Evolutionary conservation across 2,113 vertebrate species (phyloP), one percentile per base, ranked within the genome.

Genomic region (Poicephalus meyeri): DNA sequence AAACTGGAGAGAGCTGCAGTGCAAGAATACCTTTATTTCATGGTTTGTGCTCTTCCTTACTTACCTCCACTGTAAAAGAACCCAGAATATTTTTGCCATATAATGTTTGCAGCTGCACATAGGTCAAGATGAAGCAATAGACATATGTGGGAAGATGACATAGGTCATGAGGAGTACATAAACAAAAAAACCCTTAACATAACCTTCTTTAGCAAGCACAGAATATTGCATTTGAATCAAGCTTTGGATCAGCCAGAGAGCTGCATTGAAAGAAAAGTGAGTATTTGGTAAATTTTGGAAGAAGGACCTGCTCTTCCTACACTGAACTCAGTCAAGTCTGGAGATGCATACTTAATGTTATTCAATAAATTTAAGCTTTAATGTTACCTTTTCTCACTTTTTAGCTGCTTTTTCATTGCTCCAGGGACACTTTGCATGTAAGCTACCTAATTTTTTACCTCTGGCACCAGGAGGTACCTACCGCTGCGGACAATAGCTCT

Each of bases 381-480:
- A 33, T 15, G 41, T 69, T 69, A 88, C 29, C 56, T 15, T 88
- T 86, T 79, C 56, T 87, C 65, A 93, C 63, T 80, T 96, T 88
- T 88, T 70, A 44, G 37, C 53, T 82, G 53, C 25, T 66, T 26
- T 80, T 93, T 46, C 46, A 66, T 83, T 68, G 80, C 55, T 72
- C 14, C 71, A 66, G 49, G 33, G 76, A 66, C 28, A 70, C 37
- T 47, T 91, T 80, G 91, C 63, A 78, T 80, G 68, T 47, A 86
- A 94, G 80, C 46, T 58, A 52, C n/a, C 56, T 83, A 18, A 91
- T 83, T 93, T 95, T 77, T 91, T 90, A 50, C 37, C 39, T 90
- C 50, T 88, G 85, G 14, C 50, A 46, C 39, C 69, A 64, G 46
- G 63, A 88, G 41, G 28, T 80, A 63, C 73, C 41, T 86, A 73